Evolutionary conservation across 2,113 vertebrate genomes (phyloP).

Genomic region (Lipotes vexillifer): DNA sequence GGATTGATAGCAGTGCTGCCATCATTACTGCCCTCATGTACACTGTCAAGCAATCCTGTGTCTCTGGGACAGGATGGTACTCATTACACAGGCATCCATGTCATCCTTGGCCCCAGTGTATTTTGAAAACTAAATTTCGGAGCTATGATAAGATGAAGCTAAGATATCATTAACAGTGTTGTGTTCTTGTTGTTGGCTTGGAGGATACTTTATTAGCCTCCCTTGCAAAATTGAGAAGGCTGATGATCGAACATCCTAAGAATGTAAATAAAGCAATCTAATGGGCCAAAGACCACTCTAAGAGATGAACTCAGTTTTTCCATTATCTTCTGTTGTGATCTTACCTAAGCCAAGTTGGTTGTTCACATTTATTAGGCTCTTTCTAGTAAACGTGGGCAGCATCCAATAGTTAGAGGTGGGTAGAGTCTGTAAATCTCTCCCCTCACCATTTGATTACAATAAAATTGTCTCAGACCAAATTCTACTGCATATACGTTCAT

Average conservation of each 20-base stretch:
- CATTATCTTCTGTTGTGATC: not conserved
- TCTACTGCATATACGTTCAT: not conserved
- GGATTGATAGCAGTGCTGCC: accelerated
- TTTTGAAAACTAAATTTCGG: not conserved
- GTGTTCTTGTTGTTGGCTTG: not conserved
- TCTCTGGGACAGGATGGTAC: not conserved
- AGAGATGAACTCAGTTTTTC: not conserved
- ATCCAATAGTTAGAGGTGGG: not conserved
- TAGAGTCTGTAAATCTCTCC: not conserved
- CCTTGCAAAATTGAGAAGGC: not conserved
- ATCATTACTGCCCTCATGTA: not conserved
- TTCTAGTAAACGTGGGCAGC: not conserved
- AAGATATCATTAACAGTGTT: not conserved
- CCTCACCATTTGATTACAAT: not conserved
- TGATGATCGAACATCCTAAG: not conserved
- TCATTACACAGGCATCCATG: not conserved
- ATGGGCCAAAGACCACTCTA: not conserved
- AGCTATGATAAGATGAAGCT: not conserved
- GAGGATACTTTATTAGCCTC: not conserved
- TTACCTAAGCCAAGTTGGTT: not conserved
- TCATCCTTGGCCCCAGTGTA: not conserved
- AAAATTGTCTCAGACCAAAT: not conserved
- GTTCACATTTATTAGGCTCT: not conserved
- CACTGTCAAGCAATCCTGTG: too few relatives aligned
- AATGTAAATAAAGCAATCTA: conserved; percentile 7